These are phyloP conservation scores for Sipunculus nudus DNA, from an alignment of 2,888 invertebrate genomes.

Conservation along the genomic window DNA sequence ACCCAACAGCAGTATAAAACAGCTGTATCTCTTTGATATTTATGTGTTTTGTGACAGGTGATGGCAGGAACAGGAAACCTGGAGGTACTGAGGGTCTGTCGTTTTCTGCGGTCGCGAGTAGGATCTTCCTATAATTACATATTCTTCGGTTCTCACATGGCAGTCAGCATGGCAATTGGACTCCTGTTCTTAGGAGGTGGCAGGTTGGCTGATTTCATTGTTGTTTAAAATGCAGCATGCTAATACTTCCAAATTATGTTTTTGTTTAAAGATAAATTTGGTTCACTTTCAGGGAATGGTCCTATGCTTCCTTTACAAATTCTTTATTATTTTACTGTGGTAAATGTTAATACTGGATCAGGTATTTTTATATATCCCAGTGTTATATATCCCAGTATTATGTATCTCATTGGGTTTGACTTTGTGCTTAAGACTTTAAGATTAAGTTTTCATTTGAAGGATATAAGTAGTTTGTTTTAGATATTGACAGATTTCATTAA, in stretches of 20 bases:
- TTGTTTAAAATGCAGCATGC: too few relatives aligned
- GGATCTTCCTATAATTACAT: conserved; percentile 72
- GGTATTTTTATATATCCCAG: too few relatives aligned
- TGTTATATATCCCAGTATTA: too few relatives aligned
- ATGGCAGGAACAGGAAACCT: conserved; percentile 95
- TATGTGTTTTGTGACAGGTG: conserved; percentile 67
- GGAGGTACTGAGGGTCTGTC: conserved; percentile 80
- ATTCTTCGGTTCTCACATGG: conserved; percentile 91
- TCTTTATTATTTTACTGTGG: neutral
- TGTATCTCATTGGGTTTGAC: too few relatives aligned
- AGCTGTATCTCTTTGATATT: neutral
- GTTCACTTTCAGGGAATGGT: too few relatives aligned
- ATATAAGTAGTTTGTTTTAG: too few relatives aligned
- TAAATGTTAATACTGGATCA: too few relatives aligned
- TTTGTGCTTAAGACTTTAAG: too few relatives aligned
- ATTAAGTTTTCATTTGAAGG: too few relatives aligned
- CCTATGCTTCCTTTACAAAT: too few relatives aligned
- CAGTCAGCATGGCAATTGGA: conserved; percentile 94
- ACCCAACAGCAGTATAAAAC: too few relatives aligned
- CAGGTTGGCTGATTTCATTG: conserved; percentile 74
- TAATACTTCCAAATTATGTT: conserved; percentile 72
- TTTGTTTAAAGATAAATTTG: neutral
- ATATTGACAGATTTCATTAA: too few relatives aligned
- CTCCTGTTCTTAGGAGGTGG: conserved; percentile 94
- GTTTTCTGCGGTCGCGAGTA: conserved; percentile 81